These are phyloP conservation scores for Cygnus atratus DNA, from an alignment of 2,113 vertebrate species.

Conservation along the genomic window DNA sequence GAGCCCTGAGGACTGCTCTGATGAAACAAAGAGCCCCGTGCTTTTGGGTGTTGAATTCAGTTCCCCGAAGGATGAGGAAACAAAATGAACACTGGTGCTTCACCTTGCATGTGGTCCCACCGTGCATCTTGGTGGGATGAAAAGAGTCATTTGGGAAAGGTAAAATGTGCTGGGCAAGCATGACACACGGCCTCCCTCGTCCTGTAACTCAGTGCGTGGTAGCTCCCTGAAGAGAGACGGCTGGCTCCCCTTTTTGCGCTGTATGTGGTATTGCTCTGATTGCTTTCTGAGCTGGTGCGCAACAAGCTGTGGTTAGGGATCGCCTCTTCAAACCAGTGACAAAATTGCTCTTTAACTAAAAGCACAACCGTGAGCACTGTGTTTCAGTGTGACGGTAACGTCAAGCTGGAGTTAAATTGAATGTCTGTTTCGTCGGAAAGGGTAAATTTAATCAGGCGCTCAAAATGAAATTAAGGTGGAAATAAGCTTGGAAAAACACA, in stretches of 20 bases:
- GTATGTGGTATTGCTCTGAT: neutral
- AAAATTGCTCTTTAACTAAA: neutral
- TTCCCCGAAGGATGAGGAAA: neutral
- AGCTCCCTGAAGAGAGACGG: neutral
- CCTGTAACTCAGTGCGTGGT: neutral
- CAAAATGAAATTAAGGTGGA: conserved; percentile 66
- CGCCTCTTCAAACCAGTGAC: neutral
- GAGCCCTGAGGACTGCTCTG: neutral
- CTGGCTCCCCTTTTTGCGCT: neutral
- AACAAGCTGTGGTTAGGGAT: neutral
- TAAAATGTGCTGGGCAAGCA: neutral
- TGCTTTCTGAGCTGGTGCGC: neutral
- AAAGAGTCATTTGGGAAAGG: neutral
- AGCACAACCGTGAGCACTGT: neutral
- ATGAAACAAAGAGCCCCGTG: neutral
- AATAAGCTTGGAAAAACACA: conserved; percentile 63
- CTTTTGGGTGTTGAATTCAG: neutral
- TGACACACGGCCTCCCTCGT: neutral
- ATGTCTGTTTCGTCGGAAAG: conserved; percentile 51
- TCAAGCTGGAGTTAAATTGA: conserved; percentile 17
- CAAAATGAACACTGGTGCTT: neutral
- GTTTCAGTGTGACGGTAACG: neutral
- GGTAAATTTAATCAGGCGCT: conserved; percentile 66
- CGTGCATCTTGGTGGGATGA: neutral
- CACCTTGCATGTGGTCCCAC: accelerated